These are phyloP conservation scores for Xiphophorus maculatus DNA, from an alignment of 2,113 vertebrate genomes.

Conservation along the genomic window DNA sequence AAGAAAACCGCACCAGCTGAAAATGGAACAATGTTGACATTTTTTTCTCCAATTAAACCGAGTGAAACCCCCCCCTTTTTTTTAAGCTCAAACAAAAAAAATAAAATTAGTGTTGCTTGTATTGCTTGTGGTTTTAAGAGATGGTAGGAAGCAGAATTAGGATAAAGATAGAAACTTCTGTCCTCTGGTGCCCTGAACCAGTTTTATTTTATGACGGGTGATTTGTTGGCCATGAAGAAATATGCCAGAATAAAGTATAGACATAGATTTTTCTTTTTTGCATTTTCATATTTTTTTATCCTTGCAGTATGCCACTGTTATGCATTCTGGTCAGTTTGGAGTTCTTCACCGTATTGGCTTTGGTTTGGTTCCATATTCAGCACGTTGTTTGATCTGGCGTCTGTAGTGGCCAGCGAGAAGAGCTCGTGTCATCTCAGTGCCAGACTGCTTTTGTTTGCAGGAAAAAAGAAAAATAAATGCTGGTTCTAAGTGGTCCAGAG, in stretches of 20 bases:
- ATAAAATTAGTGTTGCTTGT: neutral
- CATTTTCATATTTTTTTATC: conserved; percentile 17
- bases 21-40: too few relatives aligned
- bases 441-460: conserved; percentile 71
- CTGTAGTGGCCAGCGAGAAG: conserved; percentile 48
- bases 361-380: conserved; percentile 56
- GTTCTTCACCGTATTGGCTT: conserved; percentile 65
- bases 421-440: conserved; percentile 60
- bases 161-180: conserved; percentile 3
- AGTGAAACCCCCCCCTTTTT: too few relatives aligned
- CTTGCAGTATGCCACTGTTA: conserved; percentile 40
- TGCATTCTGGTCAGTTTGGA: conserved; percentile 52
- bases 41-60: too few relatives aligned
- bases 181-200: neutral
- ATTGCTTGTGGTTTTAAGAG: neutral
- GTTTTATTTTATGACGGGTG: conserved; percentile 45
- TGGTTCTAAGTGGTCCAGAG: conserved; percentile 69
- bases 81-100: neutral
- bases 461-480: conserved; percentile 45
- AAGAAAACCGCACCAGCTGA: too few relatives aligned
- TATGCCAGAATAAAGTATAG: conserved; percentile 39
- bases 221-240: conserved; percentile 44
- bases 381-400: conserved; percentile 62
- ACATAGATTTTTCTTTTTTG: conserved; percentile 22
- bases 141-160: conserved; percentile 1